Conservation (phyloP, 2,797 vertebrate species). For the Thripadectes ignobilis region DNA sequence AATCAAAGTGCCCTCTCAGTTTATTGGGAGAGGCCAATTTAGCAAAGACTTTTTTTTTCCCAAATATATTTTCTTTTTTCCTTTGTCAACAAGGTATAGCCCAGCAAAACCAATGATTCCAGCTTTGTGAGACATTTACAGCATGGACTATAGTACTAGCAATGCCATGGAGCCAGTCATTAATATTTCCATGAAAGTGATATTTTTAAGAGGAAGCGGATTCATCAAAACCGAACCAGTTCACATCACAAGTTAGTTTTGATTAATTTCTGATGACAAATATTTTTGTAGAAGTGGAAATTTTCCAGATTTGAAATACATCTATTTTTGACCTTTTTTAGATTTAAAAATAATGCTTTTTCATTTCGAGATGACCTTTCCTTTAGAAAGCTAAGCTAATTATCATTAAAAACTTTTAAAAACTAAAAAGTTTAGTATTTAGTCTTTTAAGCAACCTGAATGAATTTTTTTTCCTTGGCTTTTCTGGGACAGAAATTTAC, state of each 20-base stretch:
- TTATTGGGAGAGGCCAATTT: neutral
- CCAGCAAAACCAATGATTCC: neutral
- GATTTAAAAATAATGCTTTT: neutral
- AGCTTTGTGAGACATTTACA: neutral
- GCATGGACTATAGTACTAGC: neutral
- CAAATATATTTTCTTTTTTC: neutral
- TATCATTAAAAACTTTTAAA: neutral
- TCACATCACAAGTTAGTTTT: neutral
- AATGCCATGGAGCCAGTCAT: neutral
- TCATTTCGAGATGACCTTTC: constrained; percentile 34
- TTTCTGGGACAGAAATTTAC: neutral
- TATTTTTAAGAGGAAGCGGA: neutral
- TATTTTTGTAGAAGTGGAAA: neutral
- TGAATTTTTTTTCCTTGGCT: neutral
- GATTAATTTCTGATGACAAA: neutral
- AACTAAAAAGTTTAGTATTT: neutral
- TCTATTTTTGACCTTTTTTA: constrained; percentile 23
- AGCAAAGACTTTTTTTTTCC: neutral
- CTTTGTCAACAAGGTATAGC: neutral
- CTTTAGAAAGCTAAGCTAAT: constrained; percentile 19
- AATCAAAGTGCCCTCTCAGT: neutral
- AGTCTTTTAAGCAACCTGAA: neutral
- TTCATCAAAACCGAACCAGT: neutral
- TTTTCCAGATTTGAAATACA: neutral
- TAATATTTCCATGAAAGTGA: neutral